These are phyloP conservation scores for Caenorhabditis sp. DNA, from an alignment of 2,888 invertebrate genomes.

Conservation along the genomic window DNA sequence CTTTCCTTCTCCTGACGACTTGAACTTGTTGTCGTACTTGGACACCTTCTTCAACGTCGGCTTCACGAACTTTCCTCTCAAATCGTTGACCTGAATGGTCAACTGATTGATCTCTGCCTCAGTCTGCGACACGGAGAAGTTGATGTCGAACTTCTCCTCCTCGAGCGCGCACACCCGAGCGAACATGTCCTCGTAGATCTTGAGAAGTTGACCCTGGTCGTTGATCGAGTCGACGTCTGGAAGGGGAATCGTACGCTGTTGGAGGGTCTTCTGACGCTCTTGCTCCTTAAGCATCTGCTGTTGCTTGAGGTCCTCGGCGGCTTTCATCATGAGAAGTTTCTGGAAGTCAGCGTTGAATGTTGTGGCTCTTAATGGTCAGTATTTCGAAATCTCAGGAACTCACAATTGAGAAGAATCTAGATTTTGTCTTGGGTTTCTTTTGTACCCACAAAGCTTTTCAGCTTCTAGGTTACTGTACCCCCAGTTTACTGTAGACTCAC, in stretches of 20 bases:
- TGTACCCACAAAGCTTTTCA: neutral
- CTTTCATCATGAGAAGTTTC: constrained; percentile 99
- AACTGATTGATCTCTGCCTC: constrained; percentile 92
- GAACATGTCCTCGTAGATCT: constrained; percentile 84
- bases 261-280: constrained; percentile 92
- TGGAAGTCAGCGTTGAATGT: constrained; percentile 83
- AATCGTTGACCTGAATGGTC: constrained; percentile 99
- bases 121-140: constrained; percentile 90
- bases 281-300: constrained; percentile 98
- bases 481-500: constrained; percentile 86
- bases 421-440: neutral
- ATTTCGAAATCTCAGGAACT: neutral
- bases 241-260: constrained; percentile 94
- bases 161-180: constrained; percentile 86
- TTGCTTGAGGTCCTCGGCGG: constrained; percentile 98
- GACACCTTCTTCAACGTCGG: constrained; percentile 94
- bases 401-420: too few species aligned
- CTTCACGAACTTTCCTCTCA: constrained; percentile 94
- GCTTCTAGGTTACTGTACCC: too few species aligned
- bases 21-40: constrained; percentile 95
- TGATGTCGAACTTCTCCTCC: constrained; percentile 93
- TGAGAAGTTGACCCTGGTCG: constrained; percentile 88
- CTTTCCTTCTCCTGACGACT: constrained; percentile 70
- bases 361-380: neutral
- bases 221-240: constrained; percentile 90